phyloP scores from a whole-genome alignment of 2,888 invertebrate genomes.

The Salpingus planirostris region DNA sequence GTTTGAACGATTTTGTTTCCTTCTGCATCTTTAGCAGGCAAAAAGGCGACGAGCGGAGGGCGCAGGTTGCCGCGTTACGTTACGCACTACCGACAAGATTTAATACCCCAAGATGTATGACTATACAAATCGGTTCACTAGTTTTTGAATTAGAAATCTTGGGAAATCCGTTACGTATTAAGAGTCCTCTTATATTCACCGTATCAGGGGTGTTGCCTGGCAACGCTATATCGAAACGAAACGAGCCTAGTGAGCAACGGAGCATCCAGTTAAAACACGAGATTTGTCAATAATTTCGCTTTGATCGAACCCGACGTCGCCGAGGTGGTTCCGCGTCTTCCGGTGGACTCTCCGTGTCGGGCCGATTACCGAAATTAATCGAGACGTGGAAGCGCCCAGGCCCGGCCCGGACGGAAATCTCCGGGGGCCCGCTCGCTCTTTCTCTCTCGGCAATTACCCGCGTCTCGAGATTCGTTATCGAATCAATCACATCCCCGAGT shows the following conservation, averaged over 20 bases:
- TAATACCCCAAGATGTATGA: constrained; percentile 16
- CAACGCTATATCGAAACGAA: constrained; percentile 24
- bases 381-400: constrained; percentile 14
- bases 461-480: constrained; percentile 6
- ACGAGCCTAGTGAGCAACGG: constrained; percentile 21
- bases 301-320: constrained; percentile 14
- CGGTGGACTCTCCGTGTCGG: constrained; percentile 8
- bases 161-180: constrained; percentile 28
- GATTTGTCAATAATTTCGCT: constrained; percentile 20
- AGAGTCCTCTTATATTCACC: constrained; percentile 26
- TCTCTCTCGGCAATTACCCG: constrained; percentile 12
- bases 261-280: constrained; percentile 24
- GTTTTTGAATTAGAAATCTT: constrained; percentile 30
- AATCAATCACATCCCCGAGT: no score
- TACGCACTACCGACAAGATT: constrained; percentile 11
- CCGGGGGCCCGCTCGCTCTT: no score
- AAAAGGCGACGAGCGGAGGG: constrained; percentile 1
- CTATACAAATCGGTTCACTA: constrained; percentile 21
- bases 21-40: constrained; percentile 7
- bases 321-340: constrained; percentile 3
- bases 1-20: constrained; percentile 8
- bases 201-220: constrained; percentile 30
- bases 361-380: constrained; percentile 15
- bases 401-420: constrained; percentile 12
- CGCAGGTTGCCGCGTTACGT: constrained; percentile 5